These are phyloP conservation scores for Sinodicranocentrus sp. DNA, from an alignment of 2,888 invertebrate genomes.

Conservation along the genomic window DNA sequence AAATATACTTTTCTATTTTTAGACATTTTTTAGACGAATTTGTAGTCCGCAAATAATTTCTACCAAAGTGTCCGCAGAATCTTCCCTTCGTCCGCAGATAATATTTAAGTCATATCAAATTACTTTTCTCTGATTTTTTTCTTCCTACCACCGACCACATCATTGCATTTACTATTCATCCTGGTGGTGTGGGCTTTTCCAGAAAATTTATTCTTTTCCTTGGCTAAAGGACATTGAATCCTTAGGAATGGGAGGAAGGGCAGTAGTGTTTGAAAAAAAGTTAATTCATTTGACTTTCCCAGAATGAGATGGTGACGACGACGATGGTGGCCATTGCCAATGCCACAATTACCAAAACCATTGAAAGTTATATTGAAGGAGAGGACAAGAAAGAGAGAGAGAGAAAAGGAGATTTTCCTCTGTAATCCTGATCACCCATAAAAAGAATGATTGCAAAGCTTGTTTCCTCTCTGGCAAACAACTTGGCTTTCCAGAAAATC, in stretches of 20 bases:
- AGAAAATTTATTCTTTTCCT: neutral
- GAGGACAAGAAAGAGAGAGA: neutral
- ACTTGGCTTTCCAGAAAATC: neutral
- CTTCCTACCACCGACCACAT: neutral
- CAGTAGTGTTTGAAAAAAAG: slow-evolving; percentile 25
- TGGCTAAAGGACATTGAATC: neutral
- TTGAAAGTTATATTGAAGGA: neutral
- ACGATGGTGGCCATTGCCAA: slow-evolving; percentile 16
- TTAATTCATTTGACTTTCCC: slow-evolving; percentile 46
- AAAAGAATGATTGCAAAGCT: slow-evolving; percentile 21
- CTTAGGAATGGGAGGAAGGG: slow-evolving; percentile 1
- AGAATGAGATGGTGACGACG: neutral
- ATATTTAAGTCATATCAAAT: slow-evolving; percentile 48
- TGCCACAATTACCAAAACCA: slow-evolving; percentile 16
- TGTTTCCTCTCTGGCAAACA: slow-evolving; percentile 16
- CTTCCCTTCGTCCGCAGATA: no score
- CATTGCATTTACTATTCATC: slow-evolving; percentile 29
- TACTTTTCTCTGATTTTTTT: slow-evolving; percentile 11
- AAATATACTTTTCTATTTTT: no score
- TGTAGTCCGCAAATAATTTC: no score
- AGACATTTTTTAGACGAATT: no score
- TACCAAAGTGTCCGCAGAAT: no score
- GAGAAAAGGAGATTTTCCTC: no score
- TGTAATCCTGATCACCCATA: slow-evolving; percentile 11
- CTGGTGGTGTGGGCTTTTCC: neutral